Evolutionary conservation across 2,797 vertebrate species (phyloP).

Genomic region (Falco berigora): DNA sequence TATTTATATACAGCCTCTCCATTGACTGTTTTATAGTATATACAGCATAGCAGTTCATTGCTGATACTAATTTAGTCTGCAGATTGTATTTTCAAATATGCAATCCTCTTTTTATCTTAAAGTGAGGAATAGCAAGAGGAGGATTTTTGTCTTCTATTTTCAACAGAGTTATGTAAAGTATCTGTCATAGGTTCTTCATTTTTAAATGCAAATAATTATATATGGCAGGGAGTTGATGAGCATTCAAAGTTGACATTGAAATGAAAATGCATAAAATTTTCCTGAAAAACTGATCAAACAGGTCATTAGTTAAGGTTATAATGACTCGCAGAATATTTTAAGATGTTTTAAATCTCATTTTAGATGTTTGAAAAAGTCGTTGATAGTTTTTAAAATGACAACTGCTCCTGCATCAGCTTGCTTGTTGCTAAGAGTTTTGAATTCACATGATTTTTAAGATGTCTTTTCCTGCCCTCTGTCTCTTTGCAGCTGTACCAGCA

Average conservation of each 20-base stretch:
- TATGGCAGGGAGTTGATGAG: constrained; percentile 21
- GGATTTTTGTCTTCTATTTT: constrained; percentile 1
- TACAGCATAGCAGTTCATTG: not conserved
- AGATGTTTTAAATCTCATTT: constrained; percentile 1
- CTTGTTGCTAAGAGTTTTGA: not conserved
- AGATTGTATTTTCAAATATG: not conserved
- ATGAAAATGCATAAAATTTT: not conserved
- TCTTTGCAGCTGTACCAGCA: not conserved
- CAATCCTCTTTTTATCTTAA: not conserved
- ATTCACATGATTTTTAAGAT: not conserved
- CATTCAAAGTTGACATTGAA: constrained; percentile 6
- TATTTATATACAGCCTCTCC: not conserved
- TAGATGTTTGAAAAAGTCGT: not conserved
- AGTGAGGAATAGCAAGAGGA: not conserved
- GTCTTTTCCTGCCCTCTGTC: accelerated
- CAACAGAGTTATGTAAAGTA: not conserved
- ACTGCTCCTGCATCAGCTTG: not conserved
- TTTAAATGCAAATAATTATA: constrained; percentile 51
- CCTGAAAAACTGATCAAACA: constrained; percentile 19
- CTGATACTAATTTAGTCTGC: not conserved
- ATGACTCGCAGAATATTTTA: not conserved
- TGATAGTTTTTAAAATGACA: not conserved
- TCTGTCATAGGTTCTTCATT: constrained; percentile 30
- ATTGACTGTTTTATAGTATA: not conserved
- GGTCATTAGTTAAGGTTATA: constrained; percentile 13